Evolutionary conservation across 2,888 invertebrate genomes (phyloP).

Genomic region (Cantharis lateralis): DNA sequence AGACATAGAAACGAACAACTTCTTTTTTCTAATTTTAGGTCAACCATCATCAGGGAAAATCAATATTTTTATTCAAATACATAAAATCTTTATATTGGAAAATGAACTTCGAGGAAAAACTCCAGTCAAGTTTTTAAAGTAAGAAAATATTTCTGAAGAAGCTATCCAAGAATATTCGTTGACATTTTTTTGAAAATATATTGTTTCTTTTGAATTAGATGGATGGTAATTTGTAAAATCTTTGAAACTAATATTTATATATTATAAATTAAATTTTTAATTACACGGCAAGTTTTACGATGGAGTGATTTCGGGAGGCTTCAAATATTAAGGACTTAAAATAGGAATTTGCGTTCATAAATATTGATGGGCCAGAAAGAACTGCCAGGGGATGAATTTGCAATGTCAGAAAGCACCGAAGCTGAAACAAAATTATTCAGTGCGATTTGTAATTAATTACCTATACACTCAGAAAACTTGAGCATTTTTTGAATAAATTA

Average conservation of each 20-base stretch:
- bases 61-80: no score
- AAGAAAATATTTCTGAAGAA: neutral
- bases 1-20: neutral
- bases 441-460: neutral
- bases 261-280: neutral
- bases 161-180: neutral
- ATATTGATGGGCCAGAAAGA: neutral
- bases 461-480: neutral
- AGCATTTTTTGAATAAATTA: neutral
- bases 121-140: neutral
- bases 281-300: neutral
- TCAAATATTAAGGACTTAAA: neutral
- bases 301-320: neutral
- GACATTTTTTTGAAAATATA: no score
- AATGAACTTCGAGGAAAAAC: neutral
- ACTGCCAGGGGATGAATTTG: neutral
- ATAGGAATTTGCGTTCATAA: neutral
- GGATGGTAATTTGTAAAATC: no score
- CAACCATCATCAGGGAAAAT: no score
- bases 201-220: no score
- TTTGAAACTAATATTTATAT: no score
- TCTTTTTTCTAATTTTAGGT: no score
- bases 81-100: neutral
- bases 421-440: neutral
- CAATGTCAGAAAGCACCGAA: neutral